These are phyloP conservation scores for Troilus luridus DNA, from an alignment of 2,888 invertebrate genomes.

Conservation along the genomic window DNA sequence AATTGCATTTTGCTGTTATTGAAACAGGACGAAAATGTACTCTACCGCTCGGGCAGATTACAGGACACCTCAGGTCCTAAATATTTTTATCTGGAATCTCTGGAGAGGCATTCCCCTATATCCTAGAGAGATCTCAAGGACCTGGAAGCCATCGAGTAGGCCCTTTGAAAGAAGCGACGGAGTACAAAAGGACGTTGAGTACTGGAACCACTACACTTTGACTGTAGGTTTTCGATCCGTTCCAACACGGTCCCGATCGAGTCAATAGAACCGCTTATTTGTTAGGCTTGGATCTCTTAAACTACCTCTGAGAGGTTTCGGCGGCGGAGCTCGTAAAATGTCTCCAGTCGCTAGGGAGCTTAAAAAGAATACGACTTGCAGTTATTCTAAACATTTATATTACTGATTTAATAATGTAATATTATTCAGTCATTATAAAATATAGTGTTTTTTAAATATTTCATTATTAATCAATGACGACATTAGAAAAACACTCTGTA, in stretches of 20 bases:
- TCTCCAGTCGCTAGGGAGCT: too few relatives aligned
- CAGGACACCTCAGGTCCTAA: not conserved
- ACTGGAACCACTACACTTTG: not conserved
- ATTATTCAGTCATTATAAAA: too few relatives aligned
- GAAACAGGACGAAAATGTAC: too few relatives aligned
- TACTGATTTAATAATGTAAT: too few relatives aligned
- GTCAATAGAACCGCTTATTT: not conserved
- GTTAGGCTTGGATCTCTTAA: not conserved
- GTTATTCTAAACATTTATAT: too few relatives aligned
- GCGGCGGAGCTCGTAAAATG: not conserved
- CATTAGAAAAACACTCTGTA: too few relatives aligned
- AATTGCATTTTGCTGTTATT: too few relatives aligned
- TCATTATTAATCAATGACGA: too few relatives aligned
- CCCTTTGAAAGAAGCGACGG: not conserved
- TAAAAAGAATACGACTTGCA: too few relatives aligned
- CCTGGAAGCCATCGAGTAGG: not conserved
- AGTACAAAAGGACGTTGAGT: not conserved
- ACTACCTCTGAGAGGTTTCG: not conserved
- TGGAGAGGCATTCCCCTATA: not conserved
- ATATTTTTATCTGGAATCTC: not conserved
- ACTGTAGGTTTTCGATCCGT: constrained; percentile 22
- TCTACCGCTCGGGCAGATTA: too few relatives aligned
- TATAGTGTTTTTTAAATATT: too few relatives aligned
- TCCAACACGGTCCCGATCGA: constrained; percentile 8
- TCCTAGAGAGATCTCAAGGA: not conserved